Base-by-base conservation (phyloP, 35 echinoderm and acorn worm genomes). In the Lytechinus pictus region DNA sequence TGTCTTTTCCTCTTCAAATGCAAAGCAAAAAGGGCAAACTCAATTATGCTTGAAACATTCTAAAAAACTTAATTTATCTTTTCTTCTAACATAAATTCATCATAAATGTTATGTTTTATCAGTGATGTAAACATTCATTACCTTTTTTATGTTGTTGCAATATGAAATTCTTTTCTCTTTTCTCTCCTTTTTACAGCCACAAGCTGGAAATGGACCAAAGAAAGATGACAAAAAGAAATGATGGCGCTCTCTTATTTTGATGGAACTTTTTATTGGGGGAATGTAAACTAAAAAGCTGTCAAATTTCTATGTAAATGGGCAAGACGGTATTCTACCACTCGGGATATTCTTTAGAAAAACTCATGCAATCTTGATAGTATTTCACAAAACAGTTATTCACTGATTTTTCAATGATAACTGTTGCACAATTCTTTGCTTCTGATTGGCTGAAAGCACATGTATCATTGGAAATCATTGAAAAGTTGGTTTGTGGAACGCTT, bases 131-230 rank as follows among this genome's bases (percentile, higher is more conserved):
- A 44, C 33, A 44, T 44, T 44, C 33, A 44, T 44, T 44, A 44
- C 33, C 33, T 44, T 44, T 44, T 44, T 44, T 44, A 44, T 44
- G 33, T 44, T 44, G 33, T 44, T 44, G 33, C 33, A 44, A 1
- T 44, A 2, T 44, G 33, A 44, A 44, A 2, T 44, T 44, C 33
- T 44, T 2, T 44, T 44, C 33, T 44, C 2, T 44, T 27, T 93
- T 24, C 54, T 28, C 57, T 19, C 19, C 9, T 57, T 57, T 93
- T 93, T 55, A n/a, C 92, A 93, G 92, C 92, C 92, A 93, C 92
- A 93, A 93, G 66, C 21, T 79, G 92, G 92, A 93, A 93, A 93
- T 93, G 92, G 92, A 93, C 92, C 92, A 93, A 93, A 93, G 92
- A 33, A 93, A 93, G 92, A 93, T 28, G 27, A 54, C 28, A 93